Base-by-base conservation (phyloP, 1,140 invertebrate species). In the Ceratina calcarata region DNA sequence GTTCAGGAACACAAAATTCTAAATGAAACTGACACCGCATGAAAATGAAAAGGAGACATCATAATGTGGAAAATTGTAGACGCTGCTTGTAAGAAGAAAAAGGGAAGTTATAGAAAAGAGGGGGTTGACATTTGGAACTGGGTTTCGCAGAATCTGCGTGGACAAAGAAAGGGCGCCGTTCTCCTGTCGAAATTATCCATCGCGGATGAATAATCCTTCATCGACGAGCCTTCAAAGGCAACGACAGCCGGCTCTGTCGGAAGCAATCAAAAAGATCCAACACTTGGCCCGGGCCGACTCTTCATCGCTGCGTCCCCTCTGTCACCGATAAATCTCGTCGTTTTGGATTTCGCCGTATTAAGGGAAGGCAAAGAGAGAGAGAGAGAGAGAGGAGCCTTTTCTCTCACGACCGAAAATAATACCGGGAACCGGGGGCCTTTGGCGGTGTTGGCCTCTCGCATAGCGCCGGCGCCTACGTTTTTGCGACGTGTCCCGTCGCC, bases 381-480 rank as follows among this genome's bases (percentile, higher is more conserved):
- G 13, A 10, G 0, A n/a, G 32, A 18, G 32, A 12, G 18, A 3
- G 71, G 73, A 81, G 76, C 71, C 84, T 88, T 85, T 83, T 86
- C 83, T 86, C 85, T 86, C 81, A 84, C 58, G 79, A 65, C 77
- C 80, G 84, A 80, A 81, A 84, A 84, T 86, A 85, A 89, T 89
- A 89, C 89, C 88, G 80, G 78, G 89, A 89, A 90, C 70, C 10
- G 71, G 67, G 79, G 71, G 55, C 81, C 88, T 90, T 90, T 90
- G 88, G 81, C 86, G 89, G 88, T 88, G 77, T 84, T 60, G 68
- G 66, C 77, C 76, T 45, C 76, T 75, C 68, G 81, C 81, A 81
- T 88, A 89, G 86, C 89, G 89, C 89, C 87, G 88, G 89, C 89
- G 89, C 89, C 89, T 89, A 81, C 78, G 84, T 86, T 89, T 89